Evolutionary conservation across 1,140 invertebrate genomes (phyloP).

Genomic region (Achroia grisella): DNA sequence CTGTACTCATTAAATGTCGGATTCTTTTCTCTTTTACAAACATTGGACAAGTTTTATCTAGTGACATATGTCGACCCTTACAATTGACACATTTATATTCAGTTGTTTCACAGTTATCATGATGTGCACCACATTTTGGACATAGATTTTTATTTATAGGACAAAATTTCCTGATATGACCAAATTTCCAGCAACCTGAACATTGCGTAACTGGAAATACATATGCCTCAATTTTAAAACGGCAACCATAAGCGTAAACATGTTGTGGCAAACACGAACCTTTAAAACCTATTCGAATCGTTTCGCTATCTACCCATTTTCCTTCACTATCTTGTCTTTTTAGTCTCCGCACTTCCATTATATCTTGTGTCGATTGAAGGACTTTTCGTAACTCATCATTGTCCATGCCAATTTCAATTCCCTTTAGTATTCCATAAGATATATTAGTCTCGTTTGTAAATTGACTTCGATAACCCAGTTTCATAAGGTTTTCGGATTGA

Average conservation of each 20-base stretch:
- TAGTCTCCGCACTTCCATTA: conserved; percentile 13
- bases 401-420: conserved; percentile 9
- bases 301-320: conserved; percentile 18
- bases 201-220: conserved; percentile 21
- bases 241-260: conserved; percentile 7
- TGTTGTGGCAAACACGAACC: conserved; percentile 9
- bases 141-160: conserved; percentile 15
- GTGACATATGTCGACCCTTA: conserved; percentile 13
- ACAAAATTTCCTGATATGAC: conserved; percentile 13
- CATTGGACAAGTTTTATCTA: conserved; percentile 18
- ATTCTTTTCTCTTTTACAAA: conserved; percentile 19
- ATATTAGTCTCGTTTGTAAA: conserved; percentile 6
- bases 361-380: not conserved
- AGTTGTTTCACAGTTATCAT: conserved; percentile 16
- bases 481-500: conserved; percentile 5
- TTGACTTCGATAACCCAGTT: too few species aligned
- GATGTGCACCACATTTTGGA: conserved; percentile 19
- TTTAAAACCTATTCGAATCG: conserved; percentile 20
- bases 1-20: conserved; percentile 1
- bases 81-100: conserved; percentile 18
- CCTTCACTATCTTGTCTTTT: conserved; percentile 9
- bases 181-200: conserved; percentile 19
- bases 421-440: conserved; percentile 14
- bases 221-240: conserved; percentile 13
- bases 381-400: conserved; percentile 4